Conservation (phyloP, 2,888 invertebrate genomes). For the Heliconius hortense region DNA sequence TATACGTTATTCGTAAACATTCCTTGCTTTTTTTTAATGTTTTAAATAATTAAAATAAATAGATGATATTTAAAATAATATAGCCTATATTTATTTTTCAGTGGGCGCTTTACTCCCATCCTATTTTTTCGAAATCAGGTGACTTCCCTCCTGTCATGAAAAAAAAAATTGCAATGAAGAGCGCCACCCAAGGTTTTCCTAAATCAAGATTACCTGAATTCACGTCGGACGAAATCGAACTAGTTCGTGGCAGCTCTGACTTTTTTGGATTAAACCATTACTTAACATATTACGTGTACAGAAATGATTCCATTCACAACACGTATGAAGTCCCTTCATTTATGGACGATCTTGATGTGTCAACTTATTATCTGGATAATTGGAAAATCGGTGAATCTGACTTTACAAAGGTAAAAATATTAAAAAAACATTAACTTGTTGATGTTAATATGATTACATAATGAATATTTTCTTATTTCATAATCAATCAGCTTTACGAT, state of each 20-base stretch:
- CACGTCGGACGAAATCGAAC: constrained; percentile 58
- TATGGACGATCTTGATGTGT: constrained; percentile 39
- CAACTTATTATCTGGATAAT: constrained; percentile 24
- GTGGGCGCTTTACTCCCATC: constrained; percentile 36
- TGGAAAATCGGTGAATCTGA: constrained; percentile 44
- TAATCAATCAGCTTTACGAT: too few relatives aligned
- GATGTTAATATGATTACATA: too few relatives aligned
- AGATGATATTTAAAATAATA: too few relatives aligned
- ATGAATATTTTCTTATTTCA: too few relatives aligned
- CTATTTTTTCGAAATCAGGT: constrained; percentile 50
- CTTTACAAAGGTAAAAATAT: constrained; percentile 37
- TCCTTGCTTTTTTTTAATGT: constrained; percentile 5
- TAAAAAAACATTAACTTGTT: too few relatives aligned
- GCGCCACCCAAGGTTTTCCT: constrained; percentile 60
- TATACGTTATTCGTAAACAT: not conserved
- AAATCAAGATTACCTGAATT: constrained; percentile 68
- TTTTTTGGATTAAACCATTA: constrained; percentile 84
- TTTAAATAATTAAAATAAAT: too few relatives aligned
- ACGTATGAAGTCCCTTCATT: constrained; percentile 39
- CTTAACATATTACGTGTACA: constrained; percentile 55
- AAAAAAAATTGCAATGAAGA: constrained; percentile 59
- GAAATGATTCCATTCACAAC: constrained; percentile 43
- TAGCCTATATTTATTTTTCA: not conserved
- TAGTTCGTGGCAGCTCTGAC: constrained; percentile 52
- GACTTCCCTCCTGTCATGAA: constrained; percentile 68